These are phyloP conservation scores for Diprion similis DNA, from an alignment of 1,140 invertebrate species.

Conservation along the genomic window DNA sequence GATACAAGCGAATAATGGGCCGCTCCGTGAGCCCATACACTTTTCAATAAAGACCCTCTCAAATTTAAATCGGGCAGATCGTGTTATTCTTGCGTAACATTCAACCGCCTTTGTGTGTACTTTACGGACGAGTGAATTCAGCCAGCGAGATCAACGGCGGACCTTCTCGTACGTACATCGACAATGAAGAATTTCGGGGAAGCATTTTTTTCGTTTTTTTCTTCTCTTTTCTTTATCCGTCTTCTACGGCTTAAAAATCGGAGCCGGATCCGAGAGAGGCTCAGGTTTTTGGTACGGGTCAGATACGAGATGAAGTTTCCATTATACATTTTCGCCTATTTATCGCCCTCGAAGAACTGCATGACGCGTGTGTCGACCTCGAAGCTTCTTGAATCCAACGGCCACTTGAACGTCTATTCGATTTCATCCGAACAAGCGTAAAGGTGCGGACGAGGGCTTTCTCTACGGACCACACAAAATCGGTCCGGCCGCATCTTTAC, in stretches of 20 bases:
- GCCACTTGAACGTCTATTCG: conserved; percentile 1
- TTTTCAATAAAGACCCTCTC: conserved; percentile 4
- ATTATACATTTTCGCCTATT: conserved; percentile 5
- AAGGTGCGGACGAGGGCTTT: background rate
- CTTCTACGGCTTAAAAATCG: background rate
- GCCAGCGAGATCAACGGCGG: background rate
- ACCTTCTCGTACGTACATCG: background rate
- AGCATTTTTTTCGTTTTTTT: background rate
- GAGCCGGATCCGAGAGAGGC: background rate
- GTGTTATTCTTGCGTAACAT: conserved; percentile 7
- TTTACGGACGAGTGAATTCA: background rate
- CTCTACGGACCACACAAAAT: background rate
- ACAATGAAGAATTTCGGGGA: conserved; percentile 7
- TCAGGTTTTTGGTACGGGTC: background rate
- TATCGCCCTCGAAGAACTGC: background rate
- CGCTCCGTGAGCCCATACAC: conserved; percentile 1
- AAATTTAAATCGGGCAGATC: conserved; percentile 7
- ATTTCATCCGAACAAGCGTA: background rate
- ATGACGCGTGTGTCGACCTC: background rate
- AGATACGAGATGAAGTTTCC: background rate
- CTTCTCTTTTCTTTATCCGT: no score
- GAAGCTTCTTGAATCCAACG: background rate
- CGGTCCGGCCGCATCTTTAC: background rate
- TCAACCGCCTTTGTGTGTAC: conserved; percentile 4
- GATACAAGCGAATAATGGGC: conserved; percentile 5